Percentiles rank a stretch among this genome's conserved stretches.
phyloP scores from a whole-genome alignment of 2,113 vertebrate species.

The Mesitornis unicolor region DNA sequence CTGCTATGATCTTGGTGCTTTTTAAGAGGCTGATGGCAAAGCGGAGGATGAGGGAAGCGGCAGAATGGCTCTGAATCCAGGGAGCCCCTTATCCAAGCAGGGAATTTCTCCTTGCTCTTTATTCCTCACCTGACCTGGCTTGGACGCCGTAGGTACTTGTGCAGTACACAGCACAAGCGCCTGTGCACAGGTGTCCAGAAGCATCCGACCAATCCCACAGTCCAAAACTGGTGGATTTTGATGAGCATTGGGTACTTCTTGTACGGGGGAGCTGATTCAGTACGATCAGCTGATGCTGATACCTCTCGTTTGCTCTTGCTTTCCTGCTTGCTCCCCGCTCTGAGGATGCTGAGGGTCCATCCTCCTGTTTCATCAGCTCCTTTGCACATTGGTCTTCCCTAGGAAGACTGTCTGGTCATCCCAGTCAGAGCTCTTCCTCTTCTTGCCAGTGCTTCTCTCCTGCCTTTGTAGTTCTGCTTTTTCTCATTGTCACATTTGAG shows the following conservation, averaged over 20 bases:
- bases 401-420: too few species aligned
- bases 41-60: background rate
- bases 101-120: background rate
- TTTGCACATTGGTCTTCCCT: background rate
- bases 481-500: background rate
- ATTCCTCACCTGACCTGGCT: background rate
- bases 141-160: background rate
- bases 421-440: too few species aligned
- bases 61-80: background rate
- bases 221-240: background rate
- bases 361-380: background rate
- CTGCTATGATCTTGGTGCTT: background rate
- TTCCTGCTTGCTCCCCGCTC: background rate
- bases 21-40: background rate
- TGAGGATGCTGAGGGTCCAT: background rate
- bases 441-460: background rate
- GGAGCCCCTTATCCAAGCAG: background rate
- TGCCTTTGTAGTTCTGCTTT: background rate
- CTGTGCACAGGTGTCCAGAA: background rate
- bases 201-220: background rate
- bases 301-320: background rate
- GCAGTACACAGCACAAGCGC: background rate
- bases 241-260: background rate
- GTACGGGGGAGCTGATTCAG: background rate
- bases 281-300: background rate